Base-by-base conservation (phyloP, 2,113 vertebrate genomes). In the Podocnemis expansa region DNA sequence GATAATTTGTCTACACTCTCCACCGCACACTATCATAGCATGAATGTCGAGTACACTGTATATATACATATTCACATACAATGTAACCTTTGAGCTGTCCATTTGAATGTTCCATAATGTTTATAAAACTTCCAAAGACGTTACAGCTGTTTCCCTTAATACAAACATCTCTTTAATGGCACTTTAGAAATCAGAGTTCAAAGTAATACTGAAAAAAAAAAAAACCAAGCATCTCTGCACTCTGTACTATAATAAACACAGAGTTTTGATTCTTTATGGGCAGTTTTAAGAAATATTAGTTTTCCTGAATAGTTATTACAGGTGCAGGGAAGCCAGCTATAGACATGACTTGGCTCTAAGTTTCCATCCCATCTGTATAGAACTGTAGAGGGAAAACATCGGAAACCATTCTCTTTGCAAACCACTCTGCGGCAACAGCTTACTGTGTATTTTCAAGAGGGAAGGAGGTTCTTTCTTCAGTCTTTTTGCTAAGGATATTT, bases 41-140 rank as follows among this genome's bases (percentile, higher is more conserved):
- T 0, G 13, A 96, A 94, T 86, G 56, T 79, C 29, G 73, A 91
- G 91, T 29, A 96, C 93, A 94, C 21, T 82, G 88, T 96, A 80
- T 73, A 89, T 3, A 3, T 73, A 89, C 2, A 3, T 89, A 13
- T 83, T 89, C 94, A 80, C 54, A 91, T 2, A 4, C 49, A 43
- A 93, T 54, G 41, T 90, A 97, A 96, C 79, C 91, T 80, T 93
- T 91, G 3, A 89, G 94, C 96, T 95, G 95, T 93, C 93, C 82
- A 1, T 80, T 91, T 45, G 41, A 76, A 76, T 76, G 43, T 45
- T 76, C 73, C 58, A 5, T 82, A 73, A 21, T 10, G 1, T 95
- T 94, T 96, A 95, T 84, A 96, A 97, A 93, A 78, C 91, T 95
- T 90, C 94, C 91, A 89, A 95, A 97, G 97, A 88, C 90, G 38